Evolutionary conservation across 2,888 invertebrate species (phyloP), one percentile per base, ranked within the genome.

Genomic region (Corbicula japonica): DNA sequence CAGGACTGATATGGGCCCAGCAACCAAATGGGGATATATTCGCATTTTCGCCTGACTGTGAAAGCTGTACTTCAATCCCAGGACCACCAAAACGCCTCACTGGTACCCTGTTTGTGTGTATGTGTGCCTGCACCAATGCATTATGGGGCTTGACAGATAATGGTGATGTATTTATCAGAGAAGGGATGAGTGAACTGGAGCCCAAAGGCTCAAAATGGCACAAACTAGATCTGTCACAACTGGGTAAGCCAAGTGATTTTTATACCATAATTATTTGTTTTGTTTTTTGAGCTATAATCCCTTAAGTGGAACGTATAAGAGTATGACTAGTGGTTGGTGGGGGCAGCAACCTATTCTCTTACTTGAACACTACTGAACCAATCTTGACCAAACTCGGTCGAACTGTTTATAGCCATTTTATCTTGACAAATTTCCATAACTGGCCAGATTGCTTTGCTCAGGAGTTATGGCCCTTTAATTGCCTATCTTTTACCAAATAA

Each of bases 141-240:
- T 85, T 94, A 21, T 95, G 95, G 95, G 89, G 93, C 2, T 90
- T 95, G 38, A 93, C 93, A 1, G 85, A 88, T n/a, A 84, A 91
- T 26, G 94, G 95, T 0, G 80, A 89, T 18, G 91, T 95, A 6
- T 94, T 90, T 81, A 92, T 94, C 32, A 88, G 95, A 15, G 91
- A 91, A 63, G 94, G 94, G 4, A 93, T 95, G 69, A 91, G 93
- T 0, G 87, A 91, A 10, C 86, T 84, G 23, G 93, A 93, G 75
- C 92, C 92, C 1, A 88, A 91, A 71, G 95, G 95, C 1, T 83
- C 87, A 8, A 91, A 91, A 26, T 95, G 95, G 95, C 87, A 89
- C 2, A 83, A 90, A 28, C 91, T 95, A 28, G 93, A 93, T 77
- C 86, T 94, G 38, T 89, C 91, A 41, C 94, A 95, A 85, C 87